Conservation (phyloP, 2,797 vertebrate genomes). For the Arrhamphus sclerolepis region DNA sequence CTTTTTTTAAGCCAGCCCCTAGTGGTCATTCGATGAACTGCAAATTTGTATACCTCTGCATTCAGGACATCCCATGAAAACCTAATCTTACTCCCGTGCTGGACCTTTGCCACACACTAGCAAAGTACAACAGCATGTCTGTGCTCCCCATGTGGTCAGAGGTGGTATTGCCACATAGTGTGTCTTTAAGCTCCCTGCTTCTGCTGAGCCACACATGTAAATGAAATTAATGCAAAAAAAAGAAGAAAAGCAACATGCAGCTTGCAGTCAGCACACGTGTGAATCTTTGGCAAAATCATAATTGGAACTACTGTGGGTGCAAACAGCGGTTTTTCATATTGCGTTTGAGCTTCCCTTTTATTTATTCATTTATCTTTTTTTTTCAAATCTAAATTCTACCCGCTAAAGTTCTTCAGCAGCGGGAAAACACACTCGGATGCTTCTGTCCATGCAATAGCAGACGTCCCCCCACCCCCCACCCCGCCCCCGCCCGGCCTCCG, state of each 20-base stretch:
- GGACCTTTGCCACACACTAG: too few species aligned
- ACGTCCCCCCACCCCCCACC: too few species aligned
- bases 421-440: conserved; percentile 18
- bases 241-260: conserved; percentile 54
- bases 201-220: conserved; percentile 15
- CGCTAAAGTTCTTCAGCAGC: too few species aligned
- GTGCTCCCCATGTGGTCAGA: too few species aligned
- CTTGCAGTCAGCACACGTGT: conserved; percentile 33
- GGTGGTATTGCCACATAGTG: too few species aligned
- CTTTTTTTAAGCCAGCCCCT: too few species aligned
- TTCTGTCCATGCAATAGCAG: conserved; percentile 63
- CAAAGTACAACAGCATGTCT: too few species aligned
- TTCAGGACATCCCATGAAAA: too few species aligned
- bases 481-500: conserved; percentile 42
- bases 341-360: conserved; percentile 56
- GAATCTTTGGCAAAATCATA: conserved; percentile 79
- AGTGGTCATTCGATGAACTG: too few species aligned
- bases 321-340: conserved; percentile 70
- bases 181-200: conserved; percentile 6
- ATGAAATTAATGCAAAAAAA: conserved; percentile 20
- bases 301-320: conserved; percentile 58
- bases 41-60: too few species aligned
- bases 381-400: conserved; percentile 35
- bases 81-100: too few species aligned
- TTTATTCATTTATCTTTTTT: too few species aligned